A percentile compares a stretch with the other conserved stretches of the same genome.
These are phyloP conservation scores for Stegana nigrithorax DNA, from an alignment of 2,888 invertebrate species.

Conservation along the genomic window DNA sequence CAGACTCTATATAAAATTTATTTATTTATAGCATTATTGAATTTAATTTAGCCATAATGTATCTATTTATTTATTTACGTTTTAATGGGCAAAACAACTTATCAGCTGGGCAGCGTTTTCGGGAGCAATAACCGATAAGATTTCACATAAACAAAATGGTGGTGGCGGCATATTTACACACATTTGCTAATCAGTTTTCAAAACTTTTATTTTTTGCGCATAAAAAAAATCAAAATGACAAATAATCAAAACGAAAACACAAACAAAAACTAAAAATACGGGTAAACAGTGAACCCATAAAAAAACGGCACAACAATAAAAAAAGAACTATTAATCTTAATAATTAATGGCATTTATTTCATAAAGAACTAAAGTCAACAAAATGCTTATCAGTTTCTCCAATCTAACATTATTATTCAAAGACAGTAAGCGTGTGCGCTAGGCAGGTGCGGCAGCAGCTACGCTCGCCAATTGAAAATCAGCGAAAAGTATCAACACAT, in stretches of 20 bases:
- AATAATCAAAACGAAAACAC: not conserved
- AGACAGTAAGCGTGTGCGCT: too few relatives aligned
- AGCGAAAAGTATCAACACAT: conserved; percentile 2
- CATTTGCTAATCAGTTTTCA: not conserved
- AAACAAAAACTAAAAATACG: not conserved
- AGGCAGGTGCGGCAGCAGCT: not conserved
- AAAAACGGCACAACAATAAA: not conserved
- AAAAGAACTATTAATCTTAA: conserved; percentile 48
- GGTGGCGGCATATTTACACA: not conserved
- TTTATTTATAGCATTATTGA: too few relatives aligned
- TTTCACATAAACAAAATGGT: not conserved
- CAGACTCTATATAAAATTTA: too few relatives aligned
- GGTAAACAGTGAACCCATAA: too few relatives aligned
- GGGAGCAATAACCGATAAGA: conserved; percentile 49
- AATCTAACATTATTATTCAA: conserved; percentile 31
- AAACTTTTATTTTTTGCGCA: not conserved
- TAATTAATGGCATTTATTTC: conserved; percentile 56
- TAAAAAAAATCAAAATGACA: not conserved
- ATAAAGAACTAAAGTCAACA: conserved; percentile 40
- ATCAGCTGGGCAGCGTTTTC: conserved; percentile 12
- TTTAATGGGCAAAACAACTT: too few relatives aligned
- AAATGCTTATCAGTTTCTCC: conserved; percentile 50
- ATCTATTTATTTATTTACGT: too few relatives aligned
- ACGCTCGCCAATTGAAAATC: conserved; percentile 15
- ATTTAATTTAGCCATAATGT: too few relatives aligned